Evolutionary conservation across 2,113 vertebrate genomes (phyloP).

Genomic region (Abramis brama): DNA sequence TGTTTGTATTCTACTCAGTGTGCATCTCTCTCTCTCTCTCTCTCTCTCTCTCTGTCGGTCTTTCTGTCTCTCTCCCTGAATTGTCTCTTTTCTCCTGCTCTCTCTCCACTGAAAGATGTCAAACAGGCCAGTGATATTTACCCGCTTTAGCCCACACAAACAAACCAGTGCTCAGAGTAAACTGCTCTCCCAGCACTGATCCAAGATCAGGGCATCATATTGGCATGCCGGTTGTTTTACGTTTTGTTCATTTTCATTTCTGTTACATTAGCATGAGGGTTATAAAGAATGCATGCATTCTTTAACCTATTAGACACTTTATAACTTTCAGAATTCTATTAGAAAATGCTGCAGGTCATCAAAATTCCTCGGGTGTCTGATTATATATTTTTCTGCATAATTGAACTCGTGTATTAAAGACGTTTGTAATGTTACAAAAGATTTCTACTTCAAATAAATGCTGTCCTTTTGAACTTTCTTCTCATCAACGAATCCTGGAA

Average conservation of each 20-base stretch:
- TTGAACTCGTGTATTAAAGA: neutral
- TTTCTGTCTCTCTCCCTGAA: slow-evolving; percentile 28
- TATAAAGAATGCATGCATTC: neutral
- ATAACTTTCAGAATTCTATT: too few relatives aligned
- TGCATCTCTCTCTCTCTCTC: slow-evolving; percentile 16
- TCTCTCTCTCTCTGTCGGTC: slow-evolving; percentile 16
- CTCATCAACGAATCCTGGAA: neutral
- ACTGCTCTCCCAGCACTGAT: slow-evolving; percentile 40
- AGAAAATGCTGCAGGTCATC: neutral
- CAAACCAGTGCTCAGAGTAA: slow-evolving; percentile 46
- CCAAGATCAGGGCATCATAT: slow-evolving; percentile 29
- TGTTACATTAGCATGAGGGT: neutral
- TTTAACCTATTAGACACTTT: neutral
- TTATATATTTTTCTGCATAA: neutral
- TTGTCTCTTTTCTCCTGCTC: slow-evolving; percentile 32
- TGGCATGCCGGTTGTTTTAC: neutral
- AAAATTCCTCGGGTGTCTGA: neutral
- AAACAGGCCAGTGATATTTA: slow-evolving; percentile 60
- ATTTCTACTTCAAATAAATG: neutral
- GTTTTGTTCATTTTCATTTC: neutral
- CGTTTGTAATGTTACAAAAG: neutral
- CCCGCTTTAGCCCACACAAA: slow-evolving; percentile 58
- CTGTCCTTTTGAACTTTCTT: neutral
- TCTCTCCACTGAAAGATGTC: slow-evolving; percentile 52
- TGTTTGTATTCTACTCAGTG: slow-evolving; percentile 57